Conservation (phyloP, 1,140 invertebrate species). For the Drosophila bocki region DNA sequence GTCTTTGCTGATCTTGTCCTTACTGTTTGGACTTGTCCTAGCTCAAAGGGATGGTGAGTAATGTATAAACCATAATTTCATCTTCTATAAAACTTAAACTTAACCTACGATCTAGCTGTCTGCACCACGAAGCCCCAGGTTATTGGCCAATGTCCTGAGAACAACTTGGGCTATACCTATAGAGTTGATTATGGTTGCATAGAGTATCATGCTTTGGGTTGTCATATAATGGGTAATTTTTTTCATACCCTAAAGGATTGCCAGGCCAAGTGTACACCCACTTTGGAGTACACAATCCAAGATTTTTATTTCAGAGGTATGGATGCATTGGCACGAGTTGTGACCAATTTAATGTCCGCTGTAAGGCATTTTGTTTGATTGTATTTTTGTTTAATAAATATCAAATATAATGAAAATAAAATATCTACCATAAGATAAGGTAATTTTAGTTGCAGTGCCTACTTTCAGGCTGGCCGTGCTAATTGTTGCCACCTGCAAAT, state of each 20-base stretch:
- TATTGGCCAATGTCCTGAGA: not conserved
- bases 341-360: not conserved
- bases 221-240: not conserved
- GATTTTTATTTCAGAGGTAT: not conserved
- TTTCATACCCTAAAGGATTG: not conserved
- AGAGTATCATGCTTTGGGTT: not conserved
- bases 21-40: not conserved
- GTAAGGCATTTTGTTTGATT: not conserved
- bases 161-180: not conserved
- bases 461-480: conserved; percentile 28
- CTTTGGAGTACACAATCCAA: not conserved
- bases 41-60: not conserved
- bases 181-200: not conserved
- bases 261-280: not conserved
- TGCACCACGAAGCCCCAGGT: not conserved
- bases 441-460: conserved; percentile 7
- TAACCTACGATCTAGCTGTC: not conserved
- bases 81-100: not conserved
- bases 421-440: not conserved
- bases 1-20: not conserved
- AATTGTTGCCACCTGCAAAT: conserved; percentile 40
- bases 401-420: too few relatives aligned
- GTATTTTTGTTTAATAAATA: too few relatives aligned
- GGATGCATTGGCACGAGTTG: not conserved
- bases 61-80: not conserved